Conservation (phyloP, 2,797 vertebrate species). For the Sphaeramia orbicularis region DNA sequence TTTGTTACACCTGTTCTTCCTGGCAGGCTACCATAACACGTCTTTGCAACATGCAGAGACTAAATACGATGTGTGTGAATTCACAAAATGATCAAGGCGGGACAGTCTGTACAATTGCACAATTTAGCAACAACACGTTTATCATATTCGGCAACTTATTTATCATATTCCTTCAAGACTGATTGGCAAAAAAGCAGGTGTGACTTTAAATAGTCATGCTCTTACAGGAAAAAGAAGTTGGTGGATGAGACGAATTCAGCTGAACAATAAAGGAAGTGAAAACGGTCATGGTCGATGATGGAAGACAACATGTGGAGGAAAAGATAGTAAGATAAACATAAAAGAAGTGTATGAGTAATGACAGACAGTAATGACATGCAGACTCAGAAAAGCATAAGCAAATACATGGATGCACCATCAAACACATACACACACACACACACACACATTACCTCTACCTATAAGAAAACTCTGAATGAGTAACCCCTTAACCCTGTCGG, state of each 20-base stretch:
- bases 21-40: slow-evolving; percentile 36
- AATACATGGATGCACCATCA: slow-evolving; percentile 18
- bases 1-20: slow-evolving; percentile 51
- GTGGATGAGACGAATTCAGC: slow-evolving; percentile 30
- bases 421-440: slow-evolving; percentile 36
- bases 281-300: slow-evolving; percentile 22
- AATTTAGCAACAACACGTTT: background rate
- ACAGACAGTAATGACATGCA: slow-evolving; percentile 2
- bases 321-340: slow-evolving; percentile 41
- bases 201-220: background rate
- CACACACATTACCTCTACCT: slow-evolving; percentile 13
- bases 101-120: background rate
- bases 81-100: background rate
- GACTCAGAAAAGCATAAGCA: background rate
- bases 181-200: background rate
- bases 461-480: slow-evolving; percentile 35
- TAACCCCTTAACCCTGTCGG: slow-evolving; percentile 42
- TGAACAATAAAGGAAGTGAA: slow-evolving; percentile 65
- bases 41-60: slow-evolving; percentile 10
- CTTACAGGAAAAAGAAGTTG: background rate
- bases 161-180: slow-evolving; percentile 6
- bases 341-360: slow-evolving; percentile 5
- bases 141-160: slow-evolving; percentile 12
- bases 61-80: slow-evolving; percentile 10
- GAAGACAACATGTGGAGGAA: slow-evolving; percentile 43